phyloP scores from a whole-genome alignment of 2,113 vertebrate genomes.

The Ceyx melanurus region DNA sequence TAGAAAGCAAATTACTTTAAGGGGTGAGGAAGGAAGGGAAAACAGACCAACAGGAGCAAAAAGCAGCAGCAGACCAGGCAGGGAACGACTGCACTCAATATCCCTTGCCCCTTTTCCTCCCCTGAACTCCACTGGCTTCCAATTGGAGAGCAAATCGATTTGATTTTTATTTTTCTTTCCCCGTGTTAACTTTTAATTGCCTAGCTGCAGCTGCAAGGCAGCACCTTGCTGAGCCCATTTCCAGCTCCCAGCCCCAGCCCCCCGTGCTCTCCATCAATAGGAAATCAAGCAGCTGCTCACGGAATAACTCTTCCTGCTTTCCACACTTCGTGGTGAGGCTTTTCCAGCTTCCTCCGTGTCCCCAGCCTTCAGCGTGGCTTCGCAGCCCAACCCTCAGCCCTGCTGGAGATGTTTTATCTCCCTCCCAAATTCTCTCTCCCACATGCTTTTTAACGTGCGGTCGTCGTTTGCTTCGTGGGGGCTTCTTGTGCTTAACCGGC shows the following conservation, averaged over 20 bases:
- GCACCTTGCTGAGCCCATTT: neutral
- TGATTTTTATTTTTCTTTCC: neutral
- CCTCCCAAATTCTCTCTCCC: slow-evolving; percentile 34
- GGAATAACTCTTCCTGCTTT: slow-evolving; percentile 1
- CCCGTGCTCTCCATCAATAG: slow-evolving; percentile 10
- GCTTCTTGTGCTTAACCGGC: slow-evolving; percentile 14
- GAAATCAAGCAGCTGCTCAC: slow-evolving; percentile 29
- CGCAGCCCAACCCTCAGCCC: slow-evolving; percentile 8
- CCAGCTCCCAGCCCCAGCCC: slow-evolving; percentile 12
- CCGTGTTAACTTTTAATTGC: slow-evolving; percentile 53
- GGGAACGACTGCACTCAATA: neutral
- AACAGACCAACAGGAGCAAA: neutral
- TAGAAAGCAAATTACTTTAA: neutral
- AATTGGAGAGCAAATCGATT: neutral
- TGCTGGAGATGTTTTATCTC: slow-evolving; percentile 34
- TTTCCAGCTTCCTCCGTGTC: neutral
- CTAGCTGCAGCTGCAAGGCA: slow-evolving; percentile 13
- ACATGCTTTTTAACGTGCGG: slow-evolving; percentile 17
- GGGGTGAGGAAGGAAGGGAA: neutral
- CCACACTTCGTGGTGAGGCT: neutral
- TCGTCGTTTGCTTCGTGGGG: slow-evolving; percentile 22
- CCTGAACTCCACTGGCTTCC: slow-evolving; percentile 12
- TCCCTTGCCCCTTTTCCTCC: neutral
- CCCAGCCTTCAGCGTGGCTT: slow-evolving; percentile 16
- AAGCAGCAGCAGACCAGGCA: neutral